Base-by-base conservation (phyloP, 2,113 vertebrate species). In the Terrapene triunguis region DNA sequence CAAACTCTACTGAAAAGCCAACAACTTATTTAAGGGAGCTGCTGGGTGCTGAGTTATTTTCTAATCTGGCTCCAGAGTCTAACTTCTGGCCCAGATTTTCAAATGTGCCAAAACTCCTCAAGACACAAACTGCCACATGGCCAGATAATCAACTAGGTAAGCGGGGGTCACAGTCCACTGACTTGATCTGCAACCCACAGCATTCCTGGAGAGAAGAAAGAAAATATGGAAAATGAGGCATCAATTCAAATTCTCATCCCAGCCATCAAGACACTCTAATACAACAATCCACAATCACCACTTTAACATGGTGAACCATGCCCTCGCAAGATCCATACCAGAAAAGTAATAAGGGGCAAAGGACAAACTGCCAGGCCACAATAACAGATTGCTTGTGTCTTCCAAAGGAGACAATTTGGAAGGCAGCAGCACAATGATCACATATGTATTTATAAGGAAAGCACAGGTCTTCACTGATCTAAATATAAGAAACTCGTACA, bases 321-420 rank as follows among this genome's bases (percentile, higher is more conserved):
- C 16, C 29, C 32, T 82, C 84, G 16, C 35, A 92, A 78, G 5
- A 25, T 55, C n/a, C 25, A 54, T 54, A 42, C 50, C 6, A 84
- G 22, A 74, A 22, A 89, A 85, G 62, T 92, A 55, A 1, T 0
- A 0, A 14, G 80, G n/a, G 19, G n/a, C n/a, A 22, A 42, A 5
- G 53, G 8, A 79, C 17, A 10, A 65, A 85, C 50, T 69, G 16
- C 14, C 89, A 85, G 62, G 80, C 4, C 32, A 16, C 0, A 0
- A 65, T 5, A 92, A 84, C 1, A 48, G 25, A 79, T 4, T 9
- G 8, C 69, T 17, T 86, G 4, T 54, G 25, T 50, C 50, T 50
- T 50, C 50, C 44, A 89, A 80, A 8, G 57, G 4, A 9, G 51
- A 8, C 44, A 55, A 85, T 0, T 55, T 25, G 27, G 19, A 92